A percentile compares a stretch with the other conserved stretches of the same genome.
Conservation (phyloP, 2,888 invertebrate species). For the Dicyrtoma fusca region DNA sequence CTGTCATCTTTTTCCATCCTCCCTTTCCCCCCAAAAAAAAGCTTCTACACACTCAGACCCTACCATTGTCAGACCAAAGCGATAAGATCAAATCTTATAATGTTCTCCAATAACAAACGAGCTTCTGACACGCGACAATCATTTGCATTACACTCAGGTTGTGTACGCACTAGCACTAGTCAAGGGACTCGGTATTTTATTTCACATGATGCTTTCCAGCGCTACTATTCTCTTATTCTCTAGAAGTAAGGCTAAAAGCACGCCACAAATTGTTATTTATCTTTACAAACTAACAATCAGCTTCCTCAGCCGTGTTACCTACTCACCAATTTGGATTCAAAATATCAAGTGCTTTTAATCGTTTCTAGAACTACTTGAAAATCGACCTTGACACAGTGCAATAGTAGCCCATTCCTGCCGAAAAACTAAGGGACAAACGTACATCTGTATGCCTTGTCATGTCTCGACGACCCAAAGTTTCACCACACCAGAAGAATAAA, state of each 20-base stretch:
- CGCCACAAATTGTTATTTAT: no score
- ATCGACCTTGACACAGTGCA: slow-evolving; percentile 29
- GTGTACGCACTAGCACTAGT: no score
- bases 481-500: slow-evolving; percentile 13
- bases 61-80: background rate
- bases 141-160: no score
- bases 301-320: no score
- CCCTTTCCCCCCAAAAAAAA: slow-evolving; percentile 4
- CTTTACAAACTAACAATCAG: no score
- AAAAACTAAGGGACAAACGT: background rate
- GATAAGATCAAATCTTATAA: slow-evolving; percentile 12
- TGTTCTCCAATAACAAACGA: slow-evolving; percentile 20
- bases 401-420: slow-evolving; percentile 17
- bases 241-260: no score
- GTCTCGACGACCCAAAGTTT: background rate
- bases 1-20: slow-evolving; percentile 19
- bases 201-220: no score
- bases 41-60: background rate
- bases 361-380: no score
- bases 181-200: no score
- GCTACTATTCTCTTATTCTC: no score
- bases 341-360: no score
- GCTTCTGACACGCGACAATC: slow-evolving; percentile 14
- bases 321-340: no score
- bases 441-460: background rate